Base-by-base conservation (phyloP, 2,888 invertebrate species). In the Cephalotes varians region DNA sequence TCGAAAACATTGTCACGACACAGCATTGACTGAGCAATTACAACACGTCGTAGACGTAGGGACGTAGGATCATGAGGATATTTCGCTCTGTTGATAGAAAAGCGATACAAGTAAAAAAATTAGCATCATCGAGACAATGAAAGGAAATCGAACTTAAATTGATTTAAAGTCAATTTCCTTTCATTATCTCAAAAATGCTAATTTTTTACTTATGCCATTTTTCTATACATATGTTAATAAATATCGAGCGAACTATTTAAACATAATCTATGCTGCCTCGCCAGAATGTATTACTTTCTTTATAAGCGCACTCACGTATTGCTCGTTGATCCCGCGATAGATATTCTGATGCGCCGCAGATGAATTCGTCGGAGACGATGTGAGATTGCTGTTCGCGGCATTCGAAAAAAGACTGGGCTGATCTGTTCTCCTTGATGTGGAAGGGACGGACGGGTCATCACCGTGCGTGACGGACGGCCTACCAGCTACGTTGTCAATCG, bases 401-500 rank as follows among this genome's bases (percentile, higher is more conserved):
- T 88, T 88, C 9, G 89, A 60, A 80, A 92, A 83, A 15, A 83
- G 85, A 80, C 85, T 25, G 25, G 71, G 18, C 3, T 71, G 77
- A n/a, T 92, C 89, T 18, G 87, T 86, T 87, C 93, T 89, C 69
- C 91, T 90, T 12, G 93, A 93, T 2, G 92, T 93, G 21, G 94
- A 93, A 7, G 93, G 92, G 44, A 89, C 82, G 21, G 91, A 89
- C 3, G 91, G 86, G 60, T 94, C 93, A 58, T 92, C 93, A 21
- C 88, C 90, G 77, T 92, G 93, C 82, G 64, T 90, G 67, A 87
- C 91, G 34, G 90, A 93, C 87, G 85, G 94, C 92, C 92, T 93
- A 89, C 91, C 93, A 90, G 90, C 92, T 91, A 95, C 93, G 92
- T 81, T 94, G 90, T 91, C 94, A 3, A 85, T 60, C 84, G 91